Evolutionary conservation across 2,113 vertebrate genomes (phyloP).

Genomic region (Python bivittatus): DNA sequence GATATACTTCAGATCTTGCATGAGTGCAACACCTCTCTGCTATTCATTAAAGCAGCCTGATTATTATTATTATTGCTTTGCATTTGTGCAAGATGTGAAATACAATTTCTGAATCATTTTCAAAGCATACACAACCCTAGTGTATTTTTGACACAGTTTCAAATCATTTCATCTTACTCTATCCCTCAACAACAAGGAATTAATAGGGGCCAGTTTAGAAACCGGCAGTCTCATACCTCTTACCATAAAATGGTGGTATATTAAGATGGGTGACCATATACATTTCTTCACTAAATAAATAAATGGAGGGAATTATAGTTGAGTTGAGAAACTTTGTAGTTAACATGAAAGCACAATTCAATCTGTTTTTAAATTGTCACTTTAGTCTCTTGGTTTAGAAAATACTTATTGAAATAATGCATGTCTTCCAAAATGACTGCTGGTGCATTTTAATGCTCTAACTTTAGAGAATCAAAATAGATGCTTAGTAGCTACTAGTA

Average conservation of each 20-base stretch:
- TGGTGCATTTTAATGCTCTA: not conserved
- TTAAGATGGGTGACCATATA: not conserved
- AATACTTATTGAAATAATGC: not conserved
- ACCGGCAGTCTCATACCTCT: not conserved
- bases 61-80: not conserved
- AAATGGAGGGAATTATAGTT: not conserved
- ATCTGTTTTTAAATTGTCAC: not conserved
- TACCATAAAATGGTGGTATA: too few species aligned
- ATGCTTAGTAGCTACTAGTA: not conserved
- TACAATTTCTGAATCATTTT: not conserved
- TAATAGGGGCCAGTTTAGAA: conserved; percentile 3
- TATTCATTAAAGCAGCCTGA: not conserved
- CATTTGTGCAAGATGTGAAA: not conserved
- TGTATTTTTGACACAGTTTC: conserved; percentile 5
- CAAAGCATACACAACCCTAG: not conserved
- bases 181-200: not conserved
- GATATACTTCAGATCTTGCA: not conserved
- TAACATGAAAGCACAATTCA: not conserved
- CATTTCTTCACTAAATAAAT: not conserved
- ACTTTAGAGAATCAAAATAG: not conserved
- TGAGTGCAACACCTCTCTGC: not conserved
- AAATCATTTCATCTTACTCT: not conserved
- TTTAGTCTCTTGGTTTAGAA: not conserved
- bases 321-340: not conserved
- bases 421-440: not conserved